A percentile compares a stretch with the other conserved stretches of the same genome.
Conservation (phyloP, 1,140 invertebrate species). For the Hormaphis cornu region DNA sequence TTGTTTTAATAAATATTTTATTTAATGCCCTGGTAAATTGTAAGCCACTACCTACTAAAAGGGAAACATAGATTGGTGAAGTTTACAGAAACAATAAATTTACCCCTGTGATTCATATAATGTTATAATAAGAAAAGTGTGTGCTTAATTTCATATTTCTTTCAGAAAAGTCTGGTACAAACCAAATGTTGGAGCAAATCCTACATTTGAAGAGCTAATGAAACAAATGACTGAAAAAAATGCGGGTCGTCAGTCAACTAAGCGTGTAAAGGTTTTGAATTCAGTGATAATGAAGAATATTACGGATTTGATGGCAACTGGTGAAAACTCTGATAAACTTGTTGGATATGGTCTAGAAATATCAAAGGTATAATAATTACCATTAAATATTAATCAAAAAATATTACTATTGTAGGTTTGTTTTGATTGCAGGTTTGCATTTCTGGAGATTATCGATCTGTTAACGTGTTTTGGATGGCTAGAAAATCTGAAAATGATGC, state of each 20-base stretch:
- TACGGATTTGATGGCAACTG: slow-evolving; percentile 61
- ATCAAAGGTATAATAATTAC: slow-evolving; percentile 44
- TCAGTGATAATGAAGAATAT: slow-evolving; percentile 71
- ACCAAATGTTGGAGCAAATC: slow-evolving; percentile 8
- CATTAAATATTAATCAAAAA: neutral
- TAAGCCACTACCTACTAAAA: too few species aligned
- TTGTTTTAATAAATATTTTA: neutral
- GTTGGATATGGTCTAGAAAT: slow-evolving; percentile 58
- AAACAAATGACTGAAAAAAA: neutral
- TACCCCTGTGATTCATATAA: too few species aligned
- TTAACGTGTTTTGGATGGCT: slow-evolving; percentile 61
- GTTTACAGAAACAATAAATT: too few species aligned
- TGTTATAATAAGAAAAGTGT: neutral
- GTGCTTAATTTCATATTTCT: neutral
- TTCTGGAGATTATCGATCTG: slow-evolving; percentile 50
- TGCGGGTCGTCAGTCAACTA: slow-evolving; percentile 2
- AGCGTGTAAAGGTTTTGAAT: slow-evolving; percentile 54
- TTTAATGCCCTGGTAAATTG: too few species aligned
- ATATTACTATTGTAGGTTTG: slow-evolving; percentile 33
- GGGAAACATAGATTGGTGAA: too few species aligned
- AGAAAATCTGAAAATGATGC: slow-evolving; percentile 44
- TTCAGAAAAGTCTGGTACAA: slow-evolving; percentile 18
- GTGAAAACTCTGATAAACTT: slow-evolving; percentile 50
- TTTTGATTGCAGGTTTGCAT: slow-evolving; percentile 48
- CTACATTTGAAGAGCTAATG: slow-evolving; percentile 1